Evolutionary conservation across 2,113 vertebrate genomes (phyloP).

Genomic region (Sceloporus undulatus): DNA sequence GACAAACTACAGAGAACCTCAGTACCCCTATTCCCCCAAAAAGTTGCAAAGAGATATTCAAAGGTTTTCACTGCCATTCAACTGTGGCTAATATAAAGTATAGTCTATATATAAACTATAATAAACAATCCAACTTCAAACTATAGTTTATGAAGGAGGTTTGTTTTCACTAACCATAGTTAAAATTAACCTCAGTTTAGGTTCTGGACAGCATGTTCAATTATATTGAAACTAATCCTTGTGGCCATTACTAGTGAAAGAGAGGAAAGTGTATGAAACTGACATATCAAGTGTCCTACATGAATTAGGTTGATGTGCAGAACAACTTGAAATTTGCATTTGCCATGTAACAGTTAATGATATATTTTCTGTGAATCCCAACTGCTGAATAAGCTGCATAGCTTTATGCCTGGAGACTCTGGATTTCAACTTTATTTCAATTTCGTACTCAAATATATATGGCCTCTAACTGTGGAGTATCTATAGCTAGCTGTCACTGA

Average conservation of each 20-base stretch:
- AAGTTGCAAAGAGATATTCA: too few species aligned
- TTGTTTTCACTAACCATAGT: not conserved
- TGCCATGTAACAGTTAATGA: not conserved
- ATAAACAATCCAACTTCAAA: not conserved
- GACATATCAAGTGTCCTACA: not conserved
- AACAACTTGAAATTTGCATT: not conserved
- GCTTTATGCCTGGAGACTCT: not conserved
- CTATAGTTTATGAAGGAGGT: not conserved
- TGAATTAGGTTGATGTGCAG: not conserved
- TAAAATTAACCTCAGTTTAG: not conserved
- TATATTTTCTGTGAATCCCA: not conserved
- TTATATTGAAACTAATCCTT: not conserved
- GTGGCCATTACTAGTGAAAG: not conserved
- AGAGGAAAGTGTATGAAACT: not conserved
- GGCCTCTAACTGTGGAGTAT: not conserved
- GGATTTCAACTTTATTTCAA: not conserved
- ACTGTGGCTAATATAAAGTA: not conserved
- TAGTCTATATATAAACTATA: not conserved
- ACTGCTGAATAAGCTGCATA: not conserved
- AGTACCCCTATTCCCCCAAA: too few species aligned
- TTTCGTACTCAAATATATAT: not conserved
- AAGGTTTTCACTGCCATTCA: too few species aligned
- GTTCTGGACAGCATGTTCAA: not conserved
- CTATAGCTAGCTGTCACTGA: not conserved
- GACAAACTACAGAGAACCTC: too few species aligned